Conservation (phyloP, 2,888 invertebrate species). For the Melanchra persicariae region DNA sequence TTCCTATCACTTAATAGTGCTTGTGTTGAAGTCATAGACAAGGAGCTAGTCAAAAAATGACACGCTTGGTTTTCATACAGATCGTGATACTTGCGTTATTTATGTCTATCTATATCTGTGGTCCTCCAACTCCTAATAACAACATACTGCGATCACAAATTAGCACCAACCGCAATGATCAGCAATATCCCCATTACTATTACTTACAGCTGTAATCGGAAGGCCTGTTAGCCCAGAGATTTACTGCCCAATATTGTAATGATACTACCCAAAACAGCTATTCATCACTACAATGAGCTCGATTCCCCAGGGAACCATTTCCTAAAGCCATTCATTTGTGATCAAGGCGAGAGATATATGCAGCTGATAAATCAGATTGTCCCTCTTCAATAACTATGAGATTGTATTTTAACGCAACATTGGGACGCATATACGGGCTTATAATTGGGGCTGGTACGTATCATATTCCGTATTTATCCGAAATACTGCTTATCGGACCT, state of each 20-base stretch:
- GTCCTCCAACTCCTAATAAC: no score
- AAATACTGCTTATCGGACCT: no score
- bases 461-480: no score
- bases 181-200: neutral
- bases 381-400: constrained; percentile 25
- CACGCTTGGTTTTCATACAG: no score
- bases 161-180: no score
- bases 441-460: neutral
- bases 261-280: neutral
- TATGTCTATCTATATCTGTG: no score
- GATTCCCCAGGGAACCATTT: constrained; percentile 2
- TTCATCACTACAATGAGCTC: constrained; percentile 8
- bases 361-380: constrained; percentile 41
- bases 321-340: constrained; percentile 18
- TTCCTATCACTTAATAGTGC: no score
- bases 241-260: neutral
- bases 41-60: no score
- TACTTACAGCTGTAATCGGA: neutral
- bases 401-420: constrained; percentile 32
- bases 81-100: no score
- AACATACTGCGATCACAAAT: no score
- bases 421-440: constrained; percentile 1
- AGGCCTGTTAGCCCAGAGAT: neutral
- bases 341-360: constrained; percentile 26
- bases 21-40: no score